phyloP scores from a whole-genome alignment of 1,140 invertebrate genomes.

The Scylla paramamosain region DNA sequence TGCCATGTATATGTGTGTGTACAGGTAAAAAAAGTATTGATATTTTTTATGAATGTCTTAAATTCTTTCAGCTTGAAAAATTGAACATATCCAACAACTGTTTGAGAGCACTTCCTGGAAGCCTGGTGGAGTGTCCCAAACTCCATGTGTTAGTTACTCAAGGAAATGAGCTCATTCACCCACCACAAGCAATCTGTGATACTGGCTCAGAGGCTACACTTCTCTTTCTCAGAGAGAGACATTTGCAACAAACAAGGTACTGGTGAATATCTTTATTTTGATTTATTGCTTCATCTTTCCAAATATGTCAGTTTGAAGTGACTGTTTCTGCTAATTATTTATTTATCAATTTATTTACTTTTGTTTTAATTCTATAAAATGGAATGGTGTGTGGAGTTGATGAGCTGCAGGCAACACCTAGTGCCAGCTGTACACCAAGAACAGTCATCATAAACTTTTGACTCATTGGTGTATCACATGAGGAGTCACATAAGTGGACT shows the following conservation, averaged over 20 bases:
- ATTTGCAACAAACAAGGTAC: conserved; percentile 40
- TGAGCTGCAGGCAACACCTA: too few relatives aligned
- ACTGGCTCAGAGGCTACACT: conserved; percentile 68
- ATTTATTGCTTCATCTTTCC: not conserved
- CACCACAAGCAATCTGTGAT: conserved; percentile 74
- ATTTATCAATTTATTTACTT: not conserved
- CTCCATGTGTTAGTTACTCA: conserved; percentile 68
- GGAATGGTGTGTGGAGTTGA: too few relatives aligned
- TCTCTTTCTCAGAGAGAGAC: conserved; percentile 53
- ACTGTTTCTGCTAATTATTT: too few relatives aligned
- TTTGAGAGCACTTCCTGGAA: conserved; percentile 66
- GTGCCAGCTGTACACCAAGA: too few relatives aligned
- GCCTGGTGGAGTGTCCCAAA: conserved; percentile 61
- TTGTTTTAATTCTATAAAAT: too few relatives aligned
- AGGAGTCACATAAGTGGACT: too few relatives aligned
- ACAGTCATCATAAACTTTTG: too few relatives aligned
- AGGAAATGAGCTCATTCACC: conserved; percentile 75
- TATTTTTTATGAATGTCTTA: not conserved
- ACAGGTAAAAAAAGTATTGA: too few relatives aligned
- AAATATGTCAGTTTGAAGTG: not conserved
- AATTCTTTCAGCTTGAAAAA: conserved; percentile 69
- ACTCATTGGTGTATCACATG: too few relatives aligned
- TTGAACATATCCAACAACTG: conserved; percentile 74
- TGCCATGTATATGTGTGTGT: too few relatives aligned
- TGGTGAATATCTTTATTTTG: not conserved